Percentiles rank a stretch among this genome's conserved stretches.
Evolutionary conservation across 2,888 invertebrate genomes (phyloP).

Genomic region (Nebria salina): DNA sequence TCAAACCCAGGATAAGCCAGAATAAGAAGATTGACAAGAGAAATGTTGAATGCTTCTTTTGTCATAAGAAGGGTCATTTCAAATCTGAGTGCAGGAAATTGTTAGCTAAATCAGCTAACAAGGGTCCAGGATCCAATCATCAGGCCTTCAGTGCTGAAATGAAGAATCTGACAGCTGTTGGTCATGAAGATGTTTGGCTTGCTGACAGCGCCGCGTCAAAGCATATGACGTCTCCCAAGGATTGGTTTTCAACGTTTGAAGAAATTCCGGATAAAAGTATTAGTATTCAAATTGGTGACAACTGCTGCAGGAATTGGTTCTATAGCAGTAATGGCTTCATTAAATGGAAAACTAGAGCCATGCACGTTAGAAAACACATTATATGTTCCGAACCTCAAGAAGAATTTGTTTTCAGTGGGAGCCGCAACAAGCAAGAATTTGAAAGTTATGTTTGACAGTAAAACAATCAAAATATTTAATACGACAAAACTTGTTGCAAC

Average conservation of each 20-base stretch:
- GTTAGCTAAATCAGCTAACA: conserved; percentile 7
- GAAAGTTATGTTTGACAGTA: conserved; percentile 27
- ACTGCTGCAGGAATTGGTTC: too few relatives aligned
- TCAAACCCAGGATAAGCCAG: not conserved
- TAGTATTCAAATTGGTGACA: too few relatives aligned
- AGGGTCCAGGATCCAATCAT: conserved; percentile 12
- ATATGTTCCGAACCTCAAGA: conserved; percentile 48
- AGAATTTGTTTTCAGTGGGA: conserved; percentile 37
- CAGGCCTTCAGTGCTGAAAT: conserved; percentile 17
- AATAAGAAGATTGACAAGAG: too few relatives aligned
- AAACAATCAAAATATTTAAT: conserved; percentile 9
- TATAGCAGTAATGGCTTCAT: too few relatives aligned
- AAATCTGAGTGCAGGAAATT: conserved; percentile 21
- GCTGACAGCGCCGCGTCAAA: conserved; percentile 24
- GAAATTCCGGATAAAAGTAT: too few relatives aligned
- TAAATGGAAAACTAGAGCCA: too few relatives aligned
- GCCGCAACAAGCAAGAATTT: conserved; percentile 7
- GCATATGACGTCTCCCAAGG: conserved; percentile 18
- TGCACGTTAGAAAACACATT: too few relatives aligned
- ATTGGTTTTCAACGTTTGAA: conserved; percentile 6
- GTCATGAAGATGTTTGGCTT: conserved; percentile 16
- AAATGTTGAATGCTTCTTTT: too few relatives aligned
- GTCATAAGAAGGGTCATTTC: conserved; percentile 27
- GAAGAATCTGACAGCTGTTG: conserved; percentile 19
- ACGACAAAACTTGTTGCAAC: conserved; percentile 20